Evolutionary conservation across 2,888 invertebrate species (phyloP).

Genomic region (Dyspetes luteomarginatus): DNA sequence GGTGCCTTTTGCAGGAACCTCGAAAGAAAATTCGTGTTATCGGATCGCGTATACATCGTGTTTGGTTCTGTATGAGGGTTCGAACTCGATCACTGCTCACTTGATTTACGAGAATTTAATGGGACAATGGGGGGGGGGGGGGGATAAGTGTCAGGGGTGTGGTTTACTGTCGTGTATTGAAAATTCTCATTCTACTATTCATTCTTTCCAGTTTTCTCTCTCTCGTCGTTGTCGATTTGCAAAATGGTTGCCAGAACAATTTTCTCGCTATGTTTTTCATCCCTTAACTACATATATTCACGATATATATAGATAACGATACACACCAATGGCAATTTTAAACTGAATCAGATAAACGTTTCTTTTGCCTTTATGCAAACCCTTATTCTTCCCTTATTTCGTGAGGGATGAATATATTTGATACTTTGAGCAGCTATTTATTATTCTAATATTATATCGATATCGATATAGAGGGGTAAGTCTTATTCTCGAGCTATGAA

Average conservation of each 20-base stretch:
- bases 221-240: slow-evolving; percentile 3
- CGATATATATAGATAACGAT: not conserved
- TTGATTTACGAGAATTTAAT: slow-evolving; percentile 76
- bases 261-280: slow-evolving; percentile 31
- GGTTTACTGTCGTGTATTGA: slow-evolving; percentile 7
- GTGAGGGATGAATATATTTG: slow-evolving; percentile 72
- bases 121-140: slow-evolving; percentile 63
- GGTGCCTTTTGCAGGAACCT: slow-evolving; percentile 8
- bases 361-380: slow-evolving; percentile 51
- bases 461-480: slow-evolving; percentile 15
- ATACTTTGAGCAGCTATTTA: slow-evolving; percentile 64
- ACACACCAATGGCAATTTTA: slow-evolving; percentile 72
- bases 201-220: not conserved
- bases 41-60: slow-evolving; percentile 35
- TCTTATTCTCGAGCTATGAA: slow-evolving; percentile 37
- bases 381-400: slow-evolving; percentile 32
- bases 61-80: slow-evolving; percentile 30
- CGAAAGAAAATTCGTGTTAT: slow-evolving; percentile 32
- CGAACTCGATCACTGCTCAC: slow-evolving; percentile 25
- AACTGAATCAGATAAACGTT: slow-evolving; percentile 73
- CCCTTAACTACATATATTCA: not conserved
- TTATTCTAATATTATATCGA: slow-evolving; percentile 55
- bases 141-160: slow-evolving; percentile 13
- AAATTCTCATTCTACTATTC: slow-evolving; percentile 4
- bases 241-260: not conserved